phyloP scores from a whole-genome alignment of 2,888 invertebrate species.

The Ormyrus pomaceus region DNA sequence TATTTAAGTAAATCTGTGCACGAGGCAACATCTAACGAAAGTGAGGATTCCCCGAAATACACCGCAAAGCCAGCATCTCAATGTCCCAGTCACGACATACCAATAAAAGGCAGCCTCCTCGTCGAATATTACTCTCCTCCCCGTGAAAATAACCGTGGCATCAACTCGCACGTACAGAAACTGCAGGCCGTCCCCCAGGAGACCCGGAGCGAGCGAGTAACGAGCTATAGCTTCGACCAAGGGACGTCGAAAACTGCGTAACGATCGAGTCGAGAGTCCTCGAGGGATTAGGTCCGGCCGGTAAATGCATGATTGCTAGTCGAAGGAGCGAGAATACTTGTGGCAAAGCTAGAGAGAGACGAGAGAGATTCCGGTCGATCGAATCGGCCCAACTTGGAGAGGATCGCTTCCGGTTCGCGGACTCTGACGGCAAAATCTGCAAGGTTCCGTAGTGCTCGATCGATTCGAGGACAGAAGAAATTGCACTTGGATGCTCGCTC shows the following conservation, averaged over 20 bases:
- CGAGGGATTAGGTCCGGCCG: slow-evolving; percentile 70
- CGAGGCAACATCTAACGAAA: no score
- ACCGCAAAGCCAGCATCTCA: neutral
- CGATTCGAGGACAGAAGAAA: neutral
- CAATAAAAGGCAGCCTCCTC: neutral
- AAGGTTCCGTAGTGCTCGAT: neutral
- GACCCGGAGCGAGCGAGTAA: slow-evolving; percentile 16
- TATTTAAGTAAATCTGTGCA: no score
- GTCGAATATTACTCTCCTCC: neutral
- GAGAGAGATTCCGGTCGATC: slow-evolving; percentile 42
- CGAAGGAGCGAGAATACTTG: slow-evolving; percentile 69
- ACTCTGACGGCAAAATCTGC: neutral
- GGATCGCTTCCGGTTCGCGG: slow-evolving; percentile 46
- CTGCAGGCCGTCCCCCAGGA: neutral
- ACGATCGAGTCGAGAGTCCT: slow-evolving; percentile 64
- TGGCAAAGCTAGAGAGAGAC: slow-evolving; percentile 61
- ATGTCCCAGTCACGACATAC: slow-evolving; percentile 21
- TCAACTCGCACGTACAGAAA: no score
- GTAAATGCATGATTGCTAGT: slow-evolving; percentile 72
- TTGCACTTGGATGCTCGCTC: slow-evolving; percentile 1
- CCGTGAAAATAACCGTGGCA: slow-evolving; percentile 8
- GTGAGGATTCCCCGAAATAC: no score
- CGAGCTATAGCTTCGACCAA: slow-evolving; percentile 17
- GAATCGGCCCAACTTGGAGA: neutral
- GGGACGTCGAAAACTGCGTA: slow-evolving; percentile 39